phyloP scores from a whole-genome alignment of 2,113 vertebrate species.

The Pelusios castaneus region DNA sequence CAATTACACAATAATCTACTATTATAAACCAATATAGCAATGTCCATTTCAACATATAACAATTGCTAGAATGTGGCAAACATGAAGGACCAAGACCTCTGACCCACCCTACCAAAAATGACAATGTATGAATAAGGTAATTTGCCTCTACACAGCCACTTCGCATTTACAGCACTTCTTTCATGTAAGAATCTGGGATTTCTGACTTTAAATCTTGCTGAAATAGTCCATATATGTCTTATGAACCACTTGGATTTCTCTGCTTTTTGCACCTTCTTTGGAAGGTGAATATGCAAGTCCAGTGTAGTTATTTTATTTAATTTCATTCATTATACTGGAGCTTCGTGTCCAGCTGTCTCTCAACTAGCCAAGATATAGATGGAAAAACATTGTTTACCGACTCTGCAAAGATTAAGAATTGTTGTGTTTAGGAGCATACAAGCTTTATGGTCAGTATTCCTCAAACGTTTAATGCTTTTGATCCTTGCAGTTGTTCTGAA shows the following conservation, averaged over 20 bases:
- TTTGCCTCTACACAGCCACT: neutral
- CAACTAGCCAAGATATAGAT: neutral
- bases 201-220: neutral
- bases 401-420: neutral
- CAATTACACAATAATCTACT: neutral
- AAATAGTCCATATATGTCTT: neutral
- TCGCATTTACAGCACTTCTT: neutral
- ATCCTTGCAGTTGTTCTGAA: constrained; percentile 9
- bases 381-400: neutral
- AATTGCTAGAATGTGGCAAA: neutral
- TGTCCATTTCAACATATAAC: neutral
- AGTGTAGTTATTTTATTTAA: neutral
- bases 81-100: neutral
- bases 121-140: neutral
- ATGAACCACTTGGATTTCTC: neutral
- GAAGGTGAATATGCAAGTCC: neutral
- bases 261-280: neutral
- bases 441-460: neutral
- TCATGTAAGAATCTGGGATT: neutral
- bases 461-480: neutral
- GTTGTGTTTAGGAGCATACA: constrained; percentile 1
- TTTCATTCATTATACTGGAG: neutral
- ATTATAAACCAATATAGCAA: neutral
- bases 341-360: neutral
- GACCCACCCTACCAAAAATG: neutral